Conservation (phyloP, 2,113 vertebrate genomes). For the Donacobius atricapilla region DNA sequence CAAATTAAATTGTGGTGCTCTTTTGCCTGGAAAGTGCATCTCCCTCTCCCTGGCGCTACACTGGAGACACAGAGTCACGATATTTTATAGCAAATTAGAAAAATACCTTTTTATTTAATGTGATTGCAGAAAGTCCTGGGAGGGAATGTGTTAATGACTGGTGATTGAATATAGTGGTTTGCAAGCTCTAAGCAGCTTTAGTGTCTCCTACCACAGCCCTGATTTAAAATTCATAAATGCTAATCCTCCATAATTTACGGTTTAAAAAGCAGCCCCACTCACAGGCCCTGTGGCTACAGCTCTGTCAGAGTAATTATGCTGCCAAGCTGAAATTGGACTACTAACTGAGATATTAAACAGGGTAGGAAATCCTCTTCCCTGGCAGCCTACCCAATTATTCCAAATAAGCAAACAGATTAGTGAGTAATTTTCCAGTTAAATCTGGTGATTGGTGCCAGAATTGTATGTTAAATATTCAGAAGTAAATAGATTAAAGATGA, state of each 20-base stretch:
- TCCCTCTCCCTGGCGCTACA: neutral
- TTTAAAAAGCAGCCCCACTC: constrained; percentile 99
- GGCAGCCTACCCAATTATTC: constrained; percentile 99
- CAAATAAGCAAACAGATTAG: constrained; percentile 99
- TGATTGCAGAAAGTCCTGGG: constrained; percentile 59
- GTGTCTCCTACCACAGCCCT: constrained; percentile 98
- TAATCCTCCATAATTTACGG: constrained; percentile 99
- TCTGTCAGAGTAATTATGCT: constrained; percentile 99
- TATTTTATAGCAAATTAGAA: constrained; percentile 22
- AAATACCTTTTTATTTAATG: constrained; percentile 17
- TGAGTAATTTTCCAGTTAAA: constrained; percentile 97
- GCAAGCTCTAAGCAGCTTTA: constrained; percentile 99
- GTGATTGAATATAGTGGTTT: constrained; percentile 89
- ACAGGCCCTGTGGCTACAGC: constrained; percentile 98
- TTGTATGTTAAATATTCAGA: constrained; percentile 90
- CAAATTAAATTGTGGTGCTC: neutral
- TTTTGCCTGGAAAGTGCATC: neutral
- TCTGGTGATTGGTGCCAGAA: constrained; percentile 96
- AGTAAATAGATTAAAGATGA: constrained; percentile 96
- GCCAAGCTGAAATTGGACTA: constrained; percentile 98
- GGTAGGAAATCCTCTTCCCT: constrained; percentile 94
- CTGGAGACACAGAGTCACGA: neutral
- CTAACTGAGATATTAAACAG: constrained; percentile 98
- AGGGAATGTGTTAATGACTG: constrained; percentile 84
- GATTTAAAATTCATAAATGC: constrained; percentile 99